Conservation (phyloP, 2,888 invertebrate species). For the Parnassius glacialis region DNA sequence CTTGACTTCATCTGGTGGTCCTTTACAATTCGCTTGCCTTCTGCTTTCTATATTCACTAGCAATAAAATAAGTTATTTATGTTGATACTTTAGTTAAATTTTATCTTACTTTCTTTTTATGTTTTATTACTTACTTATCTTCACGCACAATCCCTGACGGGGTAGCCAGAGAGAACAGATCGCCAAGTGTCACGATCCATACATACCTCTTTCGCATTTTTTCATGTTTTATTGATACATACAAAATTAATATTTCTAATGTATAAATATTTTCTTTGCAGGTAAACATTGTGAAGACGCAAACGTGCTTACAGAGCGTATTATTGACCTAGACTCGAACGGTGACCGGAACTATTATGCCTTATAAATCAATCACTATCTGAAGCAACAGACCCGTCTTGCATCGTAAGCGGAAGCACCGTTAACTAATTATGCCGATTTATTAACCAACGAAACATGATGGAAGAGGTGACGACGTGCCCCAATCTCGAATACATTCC, state of each 20-base stretch:
- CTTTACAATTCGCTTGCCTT: no score
- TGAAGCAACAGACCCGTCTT: slow-evolving; percentile 62
- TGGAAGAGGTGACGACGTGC: slow-evolving; percentile 78
- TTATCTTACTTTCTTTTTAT: not conserved
- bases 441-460: slow-evolving; percentile 59
- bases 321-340: slow-evolving; percentile 68
- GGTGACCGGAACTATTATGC: slow-evolving; percentile 77
- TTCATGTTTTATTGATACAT: not conserved
- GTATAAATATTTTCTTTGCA: slow-evolving; percentile 51
- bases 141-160: no score
- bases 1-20: no score
- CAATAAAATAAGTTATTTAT: no score
- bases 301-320: slow-evolving; percentile 52
- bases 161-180: no score
- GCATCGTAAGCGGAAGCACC: slow-evolving; percentile 63
- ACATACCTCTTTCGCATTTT: no score
- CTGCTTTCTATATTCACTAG: no score
- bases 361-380: slow-evolving; percentile 67
- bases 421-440: slow-evolving; percentile 74
- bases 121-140: no score
- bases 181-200: no score
- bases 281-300: slow-evolving; percentile 56
- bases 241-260: slow-evolving; percentile 29
- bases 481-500: slow-evolving; percentile 74
- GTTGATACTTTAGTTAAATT: no score